Percentiles rank a stretch among this genome's conserved stretches.
These are phyloP conservation scores for Rhodeus uyekii DNA, from an alignment of 2,797 vertebrate species.

Conservation along the genomic window DNA sequence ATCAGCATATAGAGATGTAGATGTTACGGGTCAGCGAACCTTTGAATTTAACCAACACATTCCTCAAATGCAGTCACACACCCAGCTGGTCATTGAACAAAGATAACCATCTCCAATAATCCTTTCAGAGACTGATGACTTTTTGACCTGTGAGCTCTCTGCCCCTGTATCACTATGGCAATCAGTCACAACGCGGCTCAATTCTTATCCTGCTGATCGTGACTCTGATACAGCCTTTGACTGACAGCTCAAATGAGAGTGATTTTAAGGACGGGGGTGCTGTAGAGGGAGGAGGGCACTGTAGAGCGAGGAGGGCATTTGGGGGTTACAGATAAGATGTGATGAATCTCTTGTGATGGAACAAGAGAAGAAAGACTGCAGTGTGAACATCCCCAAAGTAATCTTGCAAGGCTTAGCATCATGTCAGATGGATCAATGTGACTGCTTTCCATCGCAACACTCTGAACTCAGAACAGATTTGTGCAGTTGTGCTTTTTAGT, in stretches of 20 bases:
- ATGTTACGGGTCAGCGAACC: constrained; percentile 42
- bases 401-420: constrained; percentile 7
- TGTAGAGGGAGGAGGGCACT: not conserved
- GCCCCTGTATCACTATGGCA: constrained; percentile 39
- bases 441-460: constrained; percentile 20
- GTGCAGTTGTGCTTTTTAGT: not conserved
- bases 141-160: constrained; percentile 52
- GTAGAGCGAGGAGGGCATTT: not conserved
- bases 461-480: not conserved
- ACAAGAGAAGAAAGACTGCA: constrained; percentile 33
- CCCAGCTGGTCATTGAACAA: constrained; percentile 23
- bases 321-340: constrained; percentile 37
- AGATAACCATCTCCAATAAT: constrained; percentile 73
- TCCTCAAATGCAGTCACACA: constrained; percentile 47
- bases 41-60: constrained; percentile 35
- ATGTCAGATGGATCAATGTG: constrained; percentile 11
- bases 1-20: not conserved
- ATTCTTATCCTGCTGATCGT: constrained; percentile 47
- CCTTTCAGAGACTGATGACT: constrained; percentile 66
- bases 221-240: constrained; percentile 52
- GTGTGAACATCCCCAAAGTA: constrained; percentile 30
- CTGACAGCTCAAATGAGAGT: constrained; percentile 49
- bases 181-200: constrained; percentile 51
- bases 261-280: constrained; percentile 15
- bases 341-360: constrained; percentile 33